A percentile compares a stretch with the other conserved stretches of the same genome.
Conservation (phyloP, 1,140 invertebrate species). For the Drosophila dunni region DNA sequence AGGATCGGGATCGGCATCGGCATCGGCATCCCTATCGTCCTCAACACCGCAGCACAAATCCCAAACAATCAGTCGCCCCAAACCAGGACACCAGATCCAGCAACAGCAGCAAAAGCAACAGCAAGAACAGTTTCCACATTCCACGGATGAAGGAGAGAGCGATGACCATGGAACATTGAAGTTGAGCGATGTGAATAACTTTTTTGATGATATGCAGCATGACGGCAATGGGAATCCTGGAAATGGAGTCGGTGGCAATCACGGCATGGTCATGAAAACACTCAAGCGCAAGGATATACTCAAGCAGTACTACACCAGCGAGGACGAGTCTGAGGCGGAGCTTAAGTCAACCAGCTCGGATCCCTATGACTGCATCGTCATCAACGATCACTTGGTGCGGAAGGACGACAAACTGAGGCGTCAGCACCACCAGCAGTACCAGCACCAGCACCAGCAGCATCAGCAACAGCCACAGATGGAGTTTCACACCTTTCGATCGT, state of each 20-base stretch:
- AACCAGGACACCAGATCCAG: constrained; percentile 43
- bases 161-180: constrained; percentile 81
- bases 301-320: constrained; percentile 88
- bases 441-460: constrained; percentile 80
- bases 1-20: constrained; percentile 17
- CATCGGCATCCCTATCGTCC: constrained; percentile 28
- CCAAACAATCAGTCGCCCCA: constrained; percentile 63
- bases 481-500: constrained; percentile 85
- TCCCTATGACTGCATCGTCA: constrained; percentile 90
- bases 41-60: constrained; percentile 55
- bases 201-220: constrained; percentile 84
- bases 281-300: constrained; percentile 89
- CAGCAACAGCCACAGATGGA: constrained; percentile 85
- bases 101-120: constrained; percentile 53
- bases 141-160: constrained; percentile 79
- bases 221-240: constrained; percentile 76
- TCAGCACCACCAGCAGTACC: constrained; percentile 54
- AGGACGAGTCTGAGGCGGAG: constrained; percentile 81
- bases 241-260: constrained; percentile 79
- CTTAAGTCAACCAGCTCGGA: constrained; percentile 88
- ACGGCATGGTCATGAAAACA: constrained; percentile 88
- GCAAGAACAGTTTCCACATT: constrained; percentile 65
- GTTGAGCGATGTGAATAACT: constrained; percentile 81
- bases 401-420: constrained; percentile 85
- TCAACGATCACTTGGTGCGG: constrained; percentile 89